These are phyloP conservation scores for Coenonympha glycerion DNA, from an alignment of 2,888 invertebrate genomes.

Conservation along the genomic window DNA sequence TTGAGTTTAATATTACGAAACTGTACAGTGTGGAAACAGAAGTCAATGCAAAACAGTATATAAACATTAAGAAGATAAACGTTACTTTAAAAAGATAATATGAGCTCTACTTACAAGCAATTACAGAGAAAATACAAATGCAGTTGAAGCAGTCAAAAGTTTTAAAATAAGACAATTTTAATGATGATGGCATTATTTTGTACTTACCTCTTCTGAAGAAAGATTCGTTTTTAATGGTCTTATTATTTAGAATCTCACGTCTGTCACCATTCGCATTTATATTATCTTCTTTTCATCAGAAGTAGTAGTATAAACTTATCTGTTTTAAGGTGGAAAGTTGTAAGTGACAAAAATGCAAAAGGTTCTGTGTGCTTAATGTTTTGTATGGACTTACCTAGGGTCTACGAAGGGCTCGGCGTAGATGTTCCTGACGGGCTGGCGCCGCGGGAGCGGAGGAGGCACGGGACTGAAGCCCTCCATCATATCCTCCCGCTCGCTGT, in stretches of 20 bases:
- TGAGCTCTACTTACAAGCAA: not conserved
- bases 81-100: too few relatives aligned
- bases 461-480: conserved; percentile 76
- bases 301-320: too few relatives aligned
- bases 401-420: conserved; percentile 81
- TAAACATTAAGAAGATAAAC: too few relatives aligned
- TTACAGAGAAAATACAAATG: not conserved
- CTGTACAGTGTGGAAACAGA: too few relatives aligned
- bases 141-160: not conserved
- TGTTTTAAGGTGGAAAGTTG: not conserved
- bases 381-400: conserved; percentile 62
- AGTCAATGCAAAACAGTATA: too few relatives aligned
- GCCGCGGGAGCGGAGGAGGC: conserved; percentile 78
- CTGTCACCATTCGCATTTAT: not conserved
- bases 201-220: conserved; percentile 1
- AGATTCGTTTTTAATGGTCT: not conserved
- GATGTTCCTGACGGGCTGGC: conserved; percentile 79
- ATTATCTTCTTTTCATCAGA: not conserved
- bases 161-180: not conserved
- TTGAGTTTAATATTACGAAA: not conserved
- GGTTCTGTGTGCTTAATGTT: not conserved
- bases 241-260: not conserved
- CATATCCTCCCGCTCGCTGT: conserved; percentile 73
- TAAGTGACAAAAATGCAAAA: not conserved
- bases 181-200: not conserved